A percentile compares a stretch with the other conserved stretches of the same genome.
phyloP scores from a whole-genome alignment of 2,888 invertebrate genomes.

The Eremobia ochroleuca region DNA sequence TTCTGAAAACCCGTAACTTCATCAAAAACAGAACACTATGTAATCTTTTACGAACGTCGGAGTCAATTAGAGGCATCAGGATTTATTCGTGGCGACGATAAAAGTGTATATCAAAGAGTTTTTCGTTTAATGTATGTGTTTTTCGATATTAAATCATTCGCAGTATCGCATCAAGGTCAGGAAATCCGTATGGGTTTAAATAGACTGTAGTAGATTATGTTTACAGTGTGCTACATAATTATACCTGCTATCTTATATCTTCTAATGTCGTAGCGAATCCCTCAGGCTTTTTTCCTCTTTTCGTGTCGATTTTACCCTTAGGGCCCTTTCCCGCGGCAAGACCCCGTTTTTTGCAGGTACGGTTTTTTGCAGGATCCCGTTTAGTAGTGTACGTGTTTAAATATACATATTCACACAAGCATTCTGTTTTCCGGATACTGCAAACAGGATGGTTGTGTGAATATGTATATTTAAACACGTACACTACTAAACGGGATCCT shows the following conservation, averaged over 20 bases:
- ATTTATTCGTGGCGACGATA: constrained; percentile 69
- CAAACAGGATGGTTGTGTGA: no score
- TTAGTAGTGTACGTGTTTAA: no score
- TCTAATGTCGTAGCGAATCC: not conserved
- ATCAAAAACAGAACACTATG: constrained; percentile 30
- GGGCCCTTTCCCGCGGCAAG: no score
- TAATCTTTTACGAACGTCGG: constrained; percentile 57
- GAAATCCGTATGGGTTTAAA: constrained; percentile 67
- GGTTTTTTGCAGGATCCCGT: no score
- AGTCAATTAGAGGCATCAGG: constrained; percentile 67
- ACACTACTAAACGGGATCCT: no score
- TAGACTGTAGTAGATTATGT: constrained; percentile 32
- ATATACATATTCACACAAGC: no score
- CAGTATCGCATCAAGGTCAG: constrained; percentile 69
- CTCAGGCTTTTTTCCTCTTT: no score
- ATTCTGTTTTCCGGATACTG: no score
- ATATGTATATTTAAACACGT: no score
- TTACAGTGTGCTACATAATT: constrained; percentile 7
- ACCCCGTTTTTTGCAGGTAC: no score
- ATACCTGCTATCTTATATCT: not conserved
- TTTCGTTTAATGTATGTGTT: constrained; percentile 64
- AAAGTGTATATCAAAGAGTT: constrained; percentile 73
- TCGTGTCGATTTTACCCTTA: no score
- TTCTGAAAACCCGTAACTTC: constrained; percentile 43
- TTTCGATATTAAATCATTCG: constrained; percentile 65